Conservation (phyloP, 2,113 vertebrate species). For the Pardalotus punctatus region DNA sequence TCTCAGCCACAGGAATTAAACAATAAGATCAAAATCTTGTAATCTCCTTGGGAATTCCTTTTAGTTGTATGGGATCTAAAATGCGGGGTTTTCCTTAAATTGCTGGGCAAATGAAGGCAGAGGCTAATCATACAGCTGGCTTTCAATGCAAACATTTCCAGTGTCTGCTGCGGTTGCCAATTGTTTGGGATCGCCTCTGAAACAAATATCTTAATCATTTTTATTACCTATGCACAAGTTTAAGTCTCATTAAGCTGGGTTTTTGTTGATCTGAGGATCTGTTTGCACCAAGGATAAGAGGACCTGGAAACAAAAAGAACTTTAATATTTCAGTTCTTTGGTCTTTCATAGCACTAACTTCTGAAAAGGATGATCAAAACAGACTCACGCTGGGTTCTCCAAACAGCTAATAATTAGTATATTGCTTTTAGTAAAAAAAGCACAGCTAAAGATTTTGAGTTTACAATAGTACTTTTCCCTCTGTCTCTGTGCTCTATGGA, state of each 20-base stretch:
- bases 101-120: not conserved
- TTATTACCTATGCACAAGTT: not conserved
- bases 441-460: not conserved
- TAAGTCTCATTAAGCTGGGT: not conserved
- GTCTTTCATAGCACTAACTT: not conserved
- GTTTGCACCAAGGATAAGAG: not conserved
- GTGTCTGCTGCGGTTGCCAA: not conserved
- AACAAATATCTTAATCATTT: not conserved
- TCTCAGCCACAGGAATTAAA: conserved; percentile 37
- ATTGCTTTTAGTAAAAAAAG: not conserved
- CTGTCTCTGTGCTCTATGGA: not conserved
- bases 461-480: not conserved
- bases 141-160: not conserved
- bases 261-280: not conserved
- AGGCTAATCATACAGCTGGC: not conserved
- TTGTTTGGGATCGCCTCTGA: not conserved
- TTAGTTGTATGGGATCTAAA: conserved; percentile 15
- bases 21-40: conserved; percentile 55
- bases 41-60: conserved; percentile 57
- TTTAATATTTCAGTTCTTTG: not conserved
- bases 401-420: not conserved
- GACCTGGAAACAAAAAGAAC: not conserved
- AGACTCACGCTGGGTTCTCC: not conserved
- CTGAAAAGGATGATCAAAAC: not conserved
- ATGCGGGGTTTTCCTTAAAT: conserved; percentile 1